Evolutionary conservation across 2,888 invertebrate genomes (phyloP).

Genomic region (Glaucopsyche alexis): DNA sequence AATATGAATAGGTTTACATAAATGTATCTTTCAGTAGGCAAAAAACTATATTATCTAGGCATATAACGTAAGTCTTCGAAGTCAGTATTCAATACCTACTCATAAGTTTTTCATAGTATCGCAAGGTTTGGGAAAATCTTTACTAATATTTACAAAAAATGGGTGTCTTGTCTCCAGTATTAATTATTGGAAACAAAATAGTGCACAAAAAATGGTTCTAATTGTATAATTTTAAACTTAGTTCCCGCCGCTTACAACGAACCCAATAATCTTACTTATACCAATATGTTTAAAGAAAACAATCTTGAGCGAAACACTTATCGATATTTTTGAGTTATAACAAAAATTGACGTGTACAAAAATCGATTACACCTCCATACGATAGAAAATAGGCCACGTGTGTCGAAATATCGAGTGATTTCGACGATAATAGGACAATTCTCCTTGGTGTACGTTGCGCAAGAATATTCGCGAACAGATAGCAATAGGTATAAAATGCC

Average conservation of each 20-base stretch:
- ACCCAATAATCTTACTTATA: slow-evolving; percentile 38
- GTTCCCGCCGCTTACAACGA: slow-evolving; percentile 64
- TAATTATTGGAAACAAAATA: slow-evolving; percentile 40
- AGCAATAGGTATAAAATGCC: slow-evolving; percentile 66
- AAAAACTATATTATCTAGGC: too few species aligned
- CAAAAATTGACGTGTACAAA: slow-evolving; percentile 29
- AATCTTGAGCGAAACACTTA: not conserved
- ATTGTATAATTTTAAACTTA: slow-evolving; percentile 44
- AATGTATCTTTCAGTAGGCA: too few species aligned
- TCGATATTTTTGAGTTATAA: not conserved
- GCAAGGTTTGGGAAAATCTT: not conserved
- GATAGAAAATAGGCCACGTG: slow-evolving; percentile 39
- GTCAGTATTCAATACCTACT: too few species aligned
- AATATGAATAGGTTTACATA: too few species aligned
- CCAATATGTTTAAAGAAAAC: not conserved
- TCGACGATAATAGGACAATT: slow-evolving; percentile 57
- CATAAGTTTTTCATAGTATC: too few species aligned
- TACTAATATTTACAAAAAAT: slow-evolving; percentile 25
- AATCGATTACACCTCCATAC: slow-evolving; percentile 34
- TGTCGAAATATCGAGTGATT: slow-evolving; percentile 46
- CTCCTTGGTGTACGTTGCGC: slow-evolving; percentile 70
- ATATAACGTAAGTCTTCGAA: too few species aligned
- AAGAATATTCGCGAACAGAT: slow-evolving; percentile 78
- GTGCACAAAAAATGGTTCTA: slow-evolving; percentile 40
- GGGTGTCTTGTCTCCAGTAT: slow-evolving; percentile 44